Conservation (phyloP, 2,888 invertebrate genomes). For the Orthosia cruda region DNA sequence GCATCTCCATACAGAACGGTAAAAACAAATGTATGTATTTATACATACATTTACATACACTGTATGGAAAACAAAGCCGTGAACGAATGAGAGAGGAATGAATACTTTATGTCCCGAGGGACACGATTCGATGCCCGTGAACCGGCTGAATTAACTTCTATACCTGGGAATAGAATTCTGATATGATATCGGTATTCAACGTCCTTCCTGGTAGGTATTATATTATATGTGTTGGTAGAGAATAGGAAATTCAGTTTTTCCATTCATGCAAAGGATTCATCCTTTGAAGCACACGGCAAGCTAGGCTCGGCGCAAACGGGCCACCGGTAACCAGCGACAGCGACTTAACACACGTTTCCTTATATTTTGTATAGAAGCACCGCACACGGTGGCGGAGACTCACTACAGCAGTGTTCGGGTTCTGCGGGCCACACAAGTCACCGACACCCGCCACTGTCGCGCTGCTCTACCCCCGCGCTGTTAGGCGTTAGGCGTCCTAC, state of each 20-base stretch:
- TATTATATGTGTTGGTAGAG: too few relatives aligned
- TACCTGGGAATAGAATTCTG: constrained; percentile 5
- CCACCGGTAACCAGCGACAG: too few relatives aligned
- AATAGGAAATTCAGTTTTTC: not conserved
- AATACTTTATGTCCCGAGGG: constrained; percentile 52
- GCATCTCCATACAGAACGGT: constrained; percentile 46
- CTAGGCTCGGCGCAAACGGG: too few relatives aligned
- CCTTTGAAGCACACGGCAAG: too few relatives aligned
- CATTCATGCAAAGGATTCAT: not conserved
- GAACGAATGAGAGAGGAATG: constrained; percentile 35
- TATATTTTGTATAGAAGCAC: too few relatives aligned
- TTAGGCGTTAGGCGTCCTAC: too few relatives aligned
- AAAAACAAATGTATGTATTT: constrained; percentile 42
- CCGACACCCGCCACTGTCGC: too few relatives aligned
- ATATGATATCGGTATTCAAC: constrained; percentile 10
- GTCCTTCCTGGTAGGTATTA: not conserved
- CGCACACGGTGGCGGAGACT: too few relatives aligned
- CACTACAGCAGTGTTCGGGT: too few relatives aligned
- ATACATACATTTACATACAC: constrained; percentile 39
- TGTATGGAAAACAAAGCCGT: constrained; percentile 47
- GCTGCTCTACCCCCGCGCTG: too few relatives aligned
- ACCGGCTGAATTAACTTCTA: constrained; percentile 30
- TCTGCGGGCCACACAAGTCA: too few relatives aligned
- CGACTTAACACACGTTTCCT: too few relatives aligned
- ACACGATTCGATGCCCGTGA: constrained; percentile 32